Base-by-base conservation (phyloP, 1,140 invertebrate genomes). In the Antheraea pernyi region DNA sequence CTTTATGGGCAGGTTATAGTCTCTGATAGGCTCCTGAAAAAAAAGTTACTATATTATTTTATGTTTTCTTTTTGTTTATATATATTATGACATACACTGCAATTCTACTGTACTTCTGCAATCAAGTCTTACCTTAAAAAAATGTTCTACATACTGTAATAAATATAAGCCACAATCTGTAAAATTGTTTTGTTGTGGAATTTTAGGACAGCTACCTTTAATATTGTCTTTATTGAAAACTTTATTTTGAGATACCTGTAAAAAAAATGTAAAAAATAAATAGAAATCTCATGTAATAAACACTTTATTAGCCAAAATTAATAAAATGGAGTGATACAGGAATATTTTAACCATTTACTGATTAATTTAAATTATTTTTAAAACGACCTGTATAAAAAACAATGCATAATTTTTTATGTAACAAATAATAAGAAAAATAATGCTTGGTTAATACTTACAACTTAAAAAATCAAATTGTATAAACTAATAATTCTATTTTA, bases 161-260 rank as follows among this genome's bases (percentile, higher is more conserved):
- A 99, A 93, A 92, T 98, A 99, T 7, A 99, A 93, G 4, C 99
- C 99, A 93, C 99, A 99, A 91, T 99, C 99, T 53, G 96, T 98
- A 85, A 96, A 98, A 93, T 99, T 99, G 71, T 96, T 98, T 93
- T 99, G 99, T 84, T 99, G 98, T 19, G 98, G 98, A 70, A 99
- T 97, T 93, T 97, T 97, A 0, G 97, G 96, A 80, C 94, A 95
- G 64, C 95, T 94, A 4, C 98, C 98, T 83, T 96, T 97, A 67
- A 98, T 97, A 19, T 95, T 96, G 81, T 96, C 94, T 88, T 96
- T 97, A 39, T 95, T 95, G 84, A 97, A 98, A 60, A 94, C 76
- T 85, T 93, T 95, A 82, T 92, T 94, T 71, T 71, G 85, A 61
- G 91, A 87, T 11, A 92, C 73, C 91, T 93, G 82, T 37, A 90